phyloP scores from a whole-genome alignment of 2,113 vertebrate genomes.

The Erythrocebus patas region DNA sequence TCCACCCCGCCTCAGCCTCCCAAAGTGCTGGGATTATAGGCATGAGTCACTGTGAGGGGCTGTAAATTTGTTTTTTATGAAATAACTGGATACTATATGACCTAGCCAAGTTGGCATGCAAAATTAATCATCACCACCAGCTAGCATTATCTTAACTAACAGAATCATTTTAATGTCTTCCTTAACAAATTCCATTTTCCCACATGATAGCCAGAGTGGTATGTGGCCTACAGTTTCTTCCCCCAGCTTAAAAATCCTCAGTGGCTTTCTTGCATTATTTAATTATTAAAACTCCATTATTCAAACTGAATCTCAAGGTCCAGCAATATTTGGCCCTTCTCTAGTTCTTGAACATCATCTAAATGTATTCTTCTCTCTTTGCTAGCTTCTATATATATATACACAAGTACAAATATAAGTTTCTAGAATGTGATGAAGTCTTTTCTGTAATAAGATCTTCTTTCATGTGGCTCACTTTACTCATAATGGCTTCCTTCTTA shows the following conservation, averaged over 20 bases:
- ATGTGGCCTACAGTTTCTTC: not conserved
- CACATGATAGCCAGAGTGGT: not conserved
- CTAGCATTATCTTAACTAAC: not conserved
- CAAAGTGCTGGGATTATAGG: too few relatives aligned
- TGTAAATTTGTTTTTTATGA: not conserved
- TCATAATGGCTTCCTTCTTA: not conserved
- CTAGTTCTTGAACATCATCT: not conserved
- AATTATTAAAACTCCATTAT: not conserved
- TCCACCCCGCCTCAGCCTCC: rapidly evolving
- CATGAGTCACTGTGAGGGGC: rapidly evolving
- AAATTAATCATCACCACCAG: not conserved
- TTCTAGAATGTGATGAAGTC: not conserved
- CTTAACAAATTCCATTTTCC: not conserved
- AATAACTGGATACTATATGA: not conserved
- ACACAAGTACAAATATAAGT: not conserved
- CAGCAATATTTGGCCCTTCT: not conserved
- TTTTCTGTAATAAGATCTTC: not conserved
- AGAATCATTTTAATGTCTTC: not conserved
- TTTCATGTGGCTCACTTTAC: not conserved
- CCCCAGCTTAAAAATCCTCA: not conserved
- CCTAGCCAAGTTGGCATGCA: not conserved
- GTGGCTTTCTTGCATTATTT: not conserved
- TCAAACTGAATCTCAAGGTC: not conserved
- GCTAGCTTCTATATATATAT: not conserved
- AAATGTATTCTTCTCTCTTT: not conserved